phyloP scores from a whole-genome alignment of 2,797 vertebrate genomes.

The Sorex maritimensis region DNA sequence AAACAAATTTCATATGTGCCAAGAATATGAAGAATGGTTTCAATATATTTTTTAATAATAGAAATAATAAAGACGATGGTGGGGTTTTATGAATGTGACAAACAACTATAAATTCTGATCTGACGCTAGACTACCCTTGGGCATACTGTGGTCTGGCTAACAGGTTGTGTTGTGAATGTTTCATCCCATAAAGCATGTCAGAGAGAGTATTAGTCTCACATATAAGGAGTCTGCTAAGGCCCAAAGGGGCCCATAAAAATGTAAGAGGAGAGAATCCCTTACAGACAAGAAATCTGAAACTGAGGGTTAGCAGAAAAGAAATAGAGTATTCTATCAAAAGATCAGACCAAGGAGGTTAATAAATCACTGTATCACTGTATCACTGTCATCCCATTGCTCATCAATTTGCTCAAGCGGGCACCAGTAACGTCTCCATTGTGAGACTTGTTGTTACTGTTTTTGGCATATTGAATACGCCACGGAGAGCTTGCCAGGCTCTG shows the following conservation, averaged over 20 bases:
- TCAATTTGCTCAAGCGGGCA: too few relatives aligned
- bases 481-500: too few relatives aligned
- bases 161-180: not conserved
- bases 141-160: conserved; percentile 21
- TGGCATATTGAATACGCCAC: too few relatives aligned
- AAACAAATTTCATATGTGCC: conserved; percentile 60
- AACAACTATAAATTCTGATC: conserved; percentile 60
- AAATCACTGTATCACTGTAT: not conserved
- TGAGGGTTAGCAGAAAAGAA: conserved; percentile 17
- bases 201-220: conserved; percentile 42
- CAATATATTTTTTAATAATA: conserved; percentile 74
- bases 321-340: conserved; percentile 21
- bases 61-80: conserved; percentile 70
- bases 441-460: too few relatives aligned
- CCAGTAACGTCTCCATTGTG: too few relatives aligned
- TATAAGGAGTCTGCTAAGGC: not conserved
- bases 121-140: conserved; percentile 45
- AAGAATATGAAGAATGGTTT: conserved; percentile 64
- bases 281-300: conserved; percentile 17
- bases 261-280: conserved; percentile 37
- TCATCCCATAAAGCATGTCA: conserved; percentile 51
- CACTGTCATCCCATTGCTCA: too few relatives aligned
- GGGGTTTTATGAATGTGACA: conserved; percentile 72
- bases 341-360: conserved; percentile 21
- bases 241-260: conserved; percentile 51